A percentile compares a stretch with the other conserved stretches of the same genome.
These are phyloP conservation scores for Drosophila paucipuncta DNA, from an alignment of 2,888 invertebrate species.

Conservation along the genomic window DNA sequence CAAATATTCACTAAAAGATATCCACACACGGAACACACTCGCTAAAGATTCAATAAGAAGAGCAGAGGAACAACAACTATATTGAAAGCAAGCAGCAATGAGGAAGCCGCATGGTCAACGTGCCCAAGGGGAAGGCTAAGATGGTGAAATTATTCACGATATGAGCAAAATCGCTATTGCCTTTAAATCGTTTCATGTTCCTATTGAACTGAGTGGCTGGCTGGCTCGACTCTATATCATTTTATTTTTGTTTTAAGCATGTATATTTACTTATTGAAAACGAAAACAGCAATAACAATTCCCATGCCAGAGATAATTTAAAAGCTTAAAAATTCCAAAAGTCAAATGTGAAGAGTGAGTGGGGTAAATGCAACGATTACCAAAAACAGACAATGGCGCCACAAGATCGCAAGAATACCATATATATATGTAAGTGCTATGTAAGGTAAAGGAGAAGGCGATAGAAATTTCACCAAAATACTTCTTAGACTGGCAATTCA, in stretches of 20 bases:
- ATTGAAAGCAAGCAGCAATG: slow-evolving; percentile 62
- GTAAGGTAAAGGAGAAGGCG: neutral
- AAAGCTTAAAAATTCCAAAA: slow-evolving; percentile 51
- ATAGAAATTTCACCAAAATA: neutral
- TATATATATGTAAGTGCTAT: neutral
- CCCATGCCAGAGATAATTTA: slow-evolving; percentile 62
- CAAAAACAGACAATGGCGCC: slow-evolving; percentile 40
- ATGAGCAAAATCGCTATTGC: slow-evolving; percentile 41
- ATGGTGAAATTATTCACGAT: slow-evolving; percentile 36
- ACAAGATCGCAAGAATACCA: neutral
- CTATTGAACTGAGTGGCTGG: slow-evolving; percentile 41
- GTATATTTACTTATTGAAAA: slow-evolving; percentile 69
- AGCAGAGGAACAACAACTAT: slow-evolving; percentile 12
- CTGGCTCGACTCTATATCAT: slow-evolving; percentile 23
- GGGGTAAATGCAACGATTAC: slow-evolving; percentile 17
- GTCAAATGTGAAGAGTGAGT: slow-evolving; percentile 13
- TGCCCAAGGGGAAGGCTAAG: slow-evolving; percentile 43
- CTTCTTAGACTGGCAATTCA: neutral
- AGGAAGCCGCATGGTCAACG: slow-evolving; percentile 49
- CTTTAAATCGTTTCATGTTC: slow-evolving; percentile 32
- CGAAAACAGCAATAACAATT: slow-evolving; percentile 63
- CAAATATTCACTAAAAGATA: slow-evolving; percentile 59
- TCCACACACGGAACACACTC: slow-evolving; percentile 24
- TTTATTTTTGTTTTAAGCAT: slow-evolving; percentile 47
- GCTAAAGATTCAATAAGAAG: slow-evolving; percentile 26